Evolutionary conservation across 2,888 invertebrate genomes (phyloP).

Genomic region (Chloroclysta siterata): DNA sequence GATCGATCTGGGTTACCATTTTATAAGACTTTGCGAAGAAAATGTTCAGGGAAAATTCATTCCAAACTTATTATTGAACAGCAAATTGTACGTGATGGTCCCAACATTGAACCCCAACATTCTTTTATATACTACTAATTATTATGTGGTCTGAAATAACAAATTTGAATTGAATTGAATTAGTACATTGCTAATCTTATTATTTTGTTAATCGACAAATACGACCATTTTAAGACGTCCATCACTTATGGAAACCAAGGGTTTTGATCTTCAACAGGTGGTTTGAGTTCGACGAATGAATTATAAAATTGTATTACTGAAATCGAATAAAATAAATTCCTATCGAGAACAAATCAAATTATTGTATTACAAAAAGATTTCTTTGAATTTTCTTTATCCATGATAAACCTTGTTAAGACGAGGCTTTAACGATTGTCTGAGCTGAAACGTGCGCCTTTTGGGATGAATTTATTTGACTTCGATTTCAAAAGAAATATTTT

Average conservation of each 20-base stretch:
- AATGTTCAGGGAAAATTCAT: no score
- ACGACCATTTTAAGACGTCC: not conserved
- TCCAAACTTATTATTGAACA: no score
- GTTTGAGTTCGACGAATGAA: conserved; percentile 5
- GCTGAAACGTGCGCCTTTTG: conserved; percentile 20
- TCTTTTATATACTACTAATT: no score
- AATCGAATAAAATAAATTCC: conserved; percentile 9
- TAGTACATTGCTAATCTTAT: no score
- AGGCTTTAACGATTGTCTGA: conserved; percentile 24
- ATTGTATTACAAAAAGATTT: conserved; percentile 17
- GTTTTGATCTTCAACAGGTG: conserved; percentile 1
- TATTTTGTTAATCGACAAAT: not conserved
- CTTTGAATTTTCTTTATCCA: conserved; percentile 19
- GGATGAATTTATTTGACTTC: conserved; percentile 15
- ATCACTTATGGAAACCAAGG: not conserved
- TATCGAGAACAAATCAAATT: conserved; percentile 13
- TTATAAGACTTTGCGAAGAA: no score
- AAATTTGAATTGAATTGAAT: no score
- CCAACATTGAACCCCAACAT: no score
- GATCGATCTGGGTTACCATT: no score
- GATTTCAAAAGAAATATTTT: conserved; percentile 2
- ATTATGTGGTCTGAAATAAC: no score
- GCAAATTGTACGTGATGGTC: no score
- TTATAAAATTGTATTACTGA: conserved; percentile 5
- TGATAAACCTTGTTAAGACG: conserved; percentile 14